phyloP scores from a whole-genome alignment of 2,888 invertebrate genomes.

The Baccha elongata region DNA sequence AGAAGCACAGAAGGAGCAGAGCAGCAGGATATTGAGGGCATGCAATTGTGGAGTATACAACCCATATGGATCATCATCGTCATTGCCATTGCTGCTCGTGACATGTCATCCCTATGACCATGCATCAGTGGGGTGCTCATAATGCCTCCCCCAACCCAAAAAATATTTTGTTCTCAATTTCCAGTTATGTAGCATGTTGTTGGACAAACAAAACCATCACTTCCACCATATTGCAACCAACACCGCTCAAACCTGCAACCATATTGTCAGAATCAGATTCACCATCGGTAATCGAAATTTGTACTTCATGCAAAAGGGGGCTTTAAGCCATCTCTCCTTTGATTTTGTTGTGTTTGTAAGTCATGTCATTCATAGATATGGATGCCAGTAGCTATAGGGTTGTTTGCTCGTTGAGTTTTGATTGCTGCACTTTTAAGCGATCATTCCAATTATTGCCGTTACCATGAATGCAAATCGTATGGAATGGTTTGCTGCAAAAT shows the following conservation, averaged over 20 bases:
- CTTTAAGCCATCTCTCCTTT: slow-evolving; percentile 47
- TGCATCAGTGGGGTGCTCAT: too few relatives aligned
- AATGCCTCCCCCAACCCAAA: slow-evolving; percentile 53
- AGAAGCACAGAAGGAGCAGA: slow-evolving; percentile 50
- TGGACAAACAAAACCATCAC: slow-evolving; percentile 71
- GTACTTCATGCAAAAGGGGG: slow-evolving; percentile 60
- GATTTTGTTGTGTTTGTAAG: slow-evolving; percentile 45
- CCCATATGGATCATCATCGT: slow-evolving; percentile 71
- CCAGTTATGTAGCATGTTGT: slow-evolving; percentile 59
- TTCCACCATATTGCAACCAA: slow-evolving; percentile 59
- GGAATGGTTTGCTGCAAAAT: slow-evolving; percentile 48
- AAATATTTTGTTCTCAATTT: slow-evolving; percentile 38
- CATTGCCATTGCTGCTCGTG: slow-evolving; percentile 63
- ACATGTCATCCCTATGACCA: slow-evolving; percentile 67
- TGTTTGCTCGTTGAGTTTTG: slow-evolving; percentile 72
- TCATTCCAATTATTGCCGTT: slow-evolving; percentile 73
- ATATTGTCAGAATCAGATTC: slow-evolving; percentile 71
- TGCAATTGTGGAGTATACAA: slow-evolving; percentile 69
- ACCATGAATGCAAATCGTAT: slow-evolving; percentile 69
- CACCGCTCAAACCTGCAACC: slow-evolving; percentile 62
- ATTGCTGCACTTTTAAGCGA: slow-evolving; percentile 72
- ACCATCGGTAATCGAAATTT: slow-evolving; percentile 72
- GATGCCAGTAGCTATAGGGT: slow-evolving; percentile 39
- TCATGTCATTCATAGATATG: not conserved
- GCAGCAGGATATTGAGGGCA: slow-evolving; percentile 69